Conservation (phyloP, 2,797 vertebrate species). For the Salarias fasciatus region DNA sequence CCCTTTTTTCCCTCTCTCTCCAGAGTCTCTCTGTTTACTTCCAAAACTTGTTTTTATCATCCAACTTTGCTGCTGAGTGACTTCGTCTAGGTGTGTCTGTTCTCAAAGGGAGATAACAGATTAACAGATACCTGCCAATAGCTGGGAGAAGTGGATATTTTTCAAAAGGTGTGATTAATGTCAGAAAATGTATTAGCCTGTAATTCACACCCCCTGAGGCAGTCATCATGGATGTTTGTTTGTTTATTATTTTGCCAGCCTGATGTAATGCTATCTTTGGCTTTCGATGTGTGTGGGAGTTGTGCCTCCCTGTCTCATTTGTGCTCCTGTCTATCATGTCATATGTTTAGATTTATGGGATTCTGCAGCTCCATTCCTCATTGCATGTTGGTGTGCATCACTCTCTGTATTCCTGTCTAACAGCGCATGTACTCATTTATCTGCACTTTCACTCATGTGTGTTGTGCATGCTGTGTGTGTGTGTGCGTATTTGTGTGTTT, state of each 20-base stretch:
- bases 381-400: neutral
- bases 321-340: constrained; percentile 5
- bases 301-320: constrained; percentile 14
- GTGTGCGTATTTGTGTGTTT: constrained; percentile 3
- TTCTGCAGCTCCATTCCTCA: neutral
- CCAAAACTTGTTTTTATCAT: too few species aligned
- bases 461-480: neutral
- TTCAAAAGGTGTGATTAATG: constrained; percentile 55
- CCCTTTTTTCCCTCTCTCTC: neutral
- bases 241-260: constrained; percentile 12
- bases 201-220: constrained; percentile 41
- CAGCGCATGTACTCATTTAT: constrained; percentile 6
- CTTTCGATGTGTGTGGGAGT: constrained; percentile 20
- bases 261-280: constrained; percentile 27
- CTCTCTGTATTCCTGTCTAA: neutral
- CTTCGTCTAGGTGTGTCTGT: neutral
- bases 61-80: constrained; percentile 9
- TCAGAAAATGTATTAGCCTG: constrained; percentile 53
- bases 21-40: constrained; percentile 29
- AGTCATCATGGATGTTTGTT: neutral
- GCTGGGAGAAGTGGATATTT: constrained; percentile 36
- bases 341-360: neutral
- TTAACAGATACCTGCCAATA: constrained; percentile 45
- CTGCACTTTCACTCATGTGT: constrained; percentile 8
- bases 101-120: constrained; percentile 24